These are phyloP conservation scores for Diplolepis rosae DNA, from an alignment of 2,888 invertebrate species.

Conservation along the genomic window DNA sequence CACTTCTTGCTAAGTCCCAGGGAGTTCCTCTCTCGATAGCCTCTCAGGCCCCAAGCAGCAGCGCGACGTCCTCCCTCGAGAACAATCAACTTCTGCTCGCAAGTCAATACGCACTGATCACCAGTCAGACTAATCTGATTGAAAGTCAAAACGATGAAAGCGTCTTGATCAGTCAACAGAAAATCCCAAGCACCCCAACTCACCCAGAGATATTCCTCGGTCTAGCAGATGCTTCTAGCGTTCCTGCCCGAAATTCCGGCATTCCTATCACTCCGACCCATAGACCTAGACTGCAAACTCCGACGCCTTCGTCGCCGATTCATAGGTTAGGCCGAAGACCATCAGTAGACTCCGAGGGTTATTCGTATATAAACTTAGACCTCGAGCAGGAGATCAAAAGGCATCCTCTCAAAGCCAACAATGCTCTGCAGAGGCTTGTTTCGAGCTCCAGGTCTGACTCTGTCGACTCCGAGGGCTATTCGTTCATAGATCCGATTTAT, in stretches of 20 bases:
- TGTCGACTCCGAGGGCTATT: constrained; percentile 64
- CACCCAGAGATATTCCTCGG: constrained; percentile 7
- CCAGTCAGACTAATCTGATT: constrained; percentile 47
- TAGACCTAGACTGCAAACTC: not conserved
- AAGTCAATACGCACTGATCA: constrained; percentile 55
- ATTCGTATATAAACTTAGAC: constrained; percentile 65
- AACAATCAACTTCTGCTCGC: constrained; percentile 53
- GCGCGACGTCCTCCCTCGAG: constrained; percentile 32
- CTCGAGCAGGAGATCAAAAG: constrained; percentile 33
- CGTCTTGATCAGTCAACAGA: constrained; percentile 18
- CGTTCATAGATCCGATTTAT: constrained; percentile 58
- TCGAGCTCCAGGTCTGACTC: constrained; percentile 36
- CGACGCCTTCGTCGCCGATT: constrained; percentile 22
- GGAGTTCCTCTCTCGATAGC: constrained; percentile 61
- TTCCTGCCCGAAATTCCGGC: constrained; percentile 8
- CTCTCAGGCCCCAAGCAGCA: constrained; percentile 48
- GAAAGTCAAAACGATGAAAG: not conserved
- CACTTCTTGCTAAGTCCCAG: constrained; percentile 64
- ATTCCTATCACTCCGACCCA: constrained; percentile 35
- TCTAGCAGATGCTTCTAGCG: not conserved
- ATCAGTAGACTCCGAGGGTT: constrained; percentile 67
- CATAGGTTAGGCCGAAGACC: constrained; percentile 47
- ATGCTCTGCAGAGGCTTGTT: not conserved
- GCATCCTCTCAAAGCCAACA: constrained; percentile 13
- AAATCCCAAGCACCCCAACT: constrained; percentile 14